Evolutionary conservation across 2,113 vertebrate species (phyloP), one percentile per base, ranked within the genome.

Genomic region (Siphamia tubifer): DNA sequence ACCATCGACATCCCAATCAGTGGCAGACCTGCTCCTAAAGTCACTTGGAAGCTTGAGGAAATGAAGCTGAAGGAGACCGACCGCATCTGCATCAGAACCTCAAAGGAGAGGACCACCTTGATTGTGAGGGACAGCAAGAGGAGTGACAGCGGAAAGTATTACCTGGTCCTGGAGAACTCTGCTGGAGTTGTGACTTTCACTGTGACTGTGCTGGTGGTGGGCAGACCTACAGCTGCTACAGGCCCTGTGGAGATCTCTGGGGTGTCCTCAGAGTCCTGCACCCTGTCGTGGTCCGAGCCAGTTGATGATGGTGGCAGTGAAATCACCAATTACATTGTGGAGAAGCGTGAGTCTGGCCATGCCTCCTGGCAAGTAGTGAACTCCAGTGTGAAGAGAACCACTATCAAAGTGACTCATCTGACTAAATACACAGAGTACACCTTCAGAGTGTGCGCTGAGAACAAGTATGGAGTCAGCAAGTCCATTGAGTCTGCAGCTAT

Each of bases 341-440:
- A 99, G 81, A 99, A 98, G 83, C 96, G 97, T 6, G 96, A 99
- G 82, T 96, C 96, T 11, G 96, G 96, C 28, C 93, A 94, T 52
- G 95, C 96, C 57, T 94, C 94, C 36, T 99, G 98, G 98, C 98
- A 99, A 67, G 94, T 99, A 54, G 88, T 99, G 32, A 99, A 99
- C 82, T 99, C 98, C 67, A 99, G 98, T 42, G 95, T 98, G 63
- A 95, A 97, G 88, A 95, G 98, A 67, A 98, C 96, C 63, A 97
- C 98, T 44, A 96, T 99, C 78, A 99, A 96, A 93, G 93, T 98
- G 66, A 94, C 94, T 44, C 96, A 95, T 84, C 94, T 99, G 13
- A 97, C 95, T 45, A 99, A 99, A 87, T 99, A 99, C 67, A 96
- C 96, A 94, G 97, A 99, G 83, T 99, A 99, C 87, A 96, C 93